Conservation (phyloP, 2,113 vertebrate species). For the Cacatua alba region DNA sequence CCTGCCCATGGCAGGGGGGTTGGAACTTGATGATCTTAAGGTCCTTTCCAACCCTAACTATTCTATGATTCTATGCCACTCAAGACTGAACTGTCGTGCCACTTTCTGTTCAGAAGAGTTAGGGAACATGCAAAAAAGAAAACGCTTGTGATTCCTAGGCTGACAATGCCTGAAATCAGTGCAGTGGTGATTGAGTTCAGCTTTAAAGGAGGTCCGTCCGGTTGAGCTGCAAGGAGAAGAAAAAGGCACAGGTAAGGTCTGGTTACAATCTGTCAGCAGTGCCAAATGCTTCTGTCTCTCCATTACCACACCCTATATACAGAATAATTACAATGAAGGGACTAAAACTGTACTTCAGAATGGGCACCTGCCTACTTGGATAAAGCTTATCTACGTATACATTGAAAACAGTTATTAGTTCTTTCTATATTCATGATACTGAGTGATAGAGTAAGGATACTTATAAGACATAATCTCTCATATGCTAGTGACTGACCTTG, state of each 20-base stretch:
- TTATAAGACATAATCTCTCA: not conserved
- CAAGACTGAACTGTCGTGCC: constrained; percentile 68
- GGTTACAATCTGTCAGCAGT: not conserved
- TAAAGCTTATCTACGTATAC: too few species aligned
- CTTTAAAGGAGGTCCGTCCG: constrained; percentile 80
- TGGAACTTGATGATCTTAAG: too few species aligned
- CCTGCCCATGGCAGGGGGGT: too few species aligned
- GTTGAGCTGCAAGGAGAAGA: constrained; percentile 76
- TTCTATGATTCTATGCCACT: constrained; percentile 56
- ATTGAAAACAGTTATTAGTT: not conserved
- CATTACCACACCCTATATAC: not conserved
- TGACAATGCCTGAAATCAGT: constrained; percentile 82
- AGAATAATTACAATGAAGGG: not conserved
- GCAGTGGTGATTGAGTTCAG: constrained; percentile 86
- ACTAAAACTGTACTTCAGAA: not conserved
- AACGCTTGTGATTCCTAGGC: constrained; percentile 82
- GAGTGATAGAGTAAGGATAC: not conserved
- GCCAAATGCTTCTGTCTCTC: not conserved
- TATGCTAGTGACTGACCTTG: not conserved
- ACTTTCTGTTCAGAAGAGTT: constrained; percentile 84
- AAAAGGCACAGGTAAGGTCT: not conserved
- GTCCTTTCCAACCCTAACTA: too few species aligned
- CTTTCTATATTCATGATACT: not conserved
- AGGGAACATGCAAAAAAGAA: constrained; percentile 88
- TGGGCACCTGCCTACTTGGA: not conserved